Conservation (phyloP, 1,140 invertebrate species). For the Nasonia longicornis region DNA sequence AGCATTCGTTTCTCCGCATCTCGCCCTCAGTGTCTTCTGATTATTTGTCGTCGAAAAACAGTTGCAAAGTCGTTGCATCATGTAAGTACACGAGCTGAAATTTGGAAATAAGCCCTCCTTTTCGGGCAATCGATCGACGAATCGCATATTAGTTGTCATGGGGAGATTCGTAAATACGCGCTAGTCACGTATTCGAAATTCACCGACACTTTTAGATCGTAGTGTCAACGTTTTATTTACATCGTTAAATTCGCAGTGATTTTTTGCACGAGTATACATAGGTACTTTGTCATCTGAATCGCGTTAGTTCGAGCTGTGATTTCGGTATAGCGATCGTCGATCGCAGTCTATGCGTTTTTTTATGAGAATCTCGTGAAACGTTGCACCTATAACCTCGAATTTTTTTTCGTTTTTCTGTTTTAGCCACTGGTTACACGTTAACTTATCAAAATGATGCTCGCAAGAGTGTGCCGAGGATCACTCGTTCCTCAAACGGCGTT, state of each 20-base stretch:
- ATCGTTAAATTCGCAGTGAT: neutral
- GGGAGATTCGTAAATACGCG: slow-evolving; percentile 10
- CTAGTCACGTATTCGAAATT: slow-evolving; percentile 27
- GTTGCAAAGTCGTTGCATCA: slow-evolving; percentile 48
- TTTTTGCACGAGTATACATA: neutral
- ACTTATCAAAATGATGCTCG: slow-evolving; percentile 59
- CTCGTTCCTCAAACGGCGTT: slow-evolving; percentile 56
- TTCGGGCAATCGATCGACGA: neutral
- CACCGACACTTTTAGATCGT: neutral
- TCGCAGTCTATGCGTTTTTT: neutral
- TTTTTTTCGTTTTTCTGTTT: neutral
- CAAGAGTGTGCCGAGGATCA: slow-evolving; percentile 57
- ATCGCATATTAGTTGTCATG: slow-evolving; percentile 28
- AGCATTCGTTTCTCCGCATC: slow-evolving; percentile 5
- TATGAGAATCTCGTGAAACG: neutral
- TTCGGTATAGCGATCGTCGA: neutral
- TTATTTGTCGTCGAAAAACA: slow-evolving; percentile 28
- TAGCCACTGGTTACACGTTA: slow-evolving; percentile 26
- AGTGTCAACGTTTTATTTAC: slow-evolving; percentile 16
- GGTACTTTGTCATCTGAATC: neutral
- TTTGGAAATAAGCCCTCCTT: slow-evolving; percentile 8
- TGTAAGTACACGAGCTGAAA: slow-evolving; percentile 44
- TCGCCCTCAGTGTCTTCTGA: neutral
- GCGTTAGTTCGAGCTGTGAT: neutral
- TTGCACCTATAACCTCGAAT: slow-evolving; percentile 1